Evolutionary conservation across 1,140 invertebrate species (phyloP), one percentile per base, ranked within the genome.

Genomic region (Trachelipus rathkii): DNA sequence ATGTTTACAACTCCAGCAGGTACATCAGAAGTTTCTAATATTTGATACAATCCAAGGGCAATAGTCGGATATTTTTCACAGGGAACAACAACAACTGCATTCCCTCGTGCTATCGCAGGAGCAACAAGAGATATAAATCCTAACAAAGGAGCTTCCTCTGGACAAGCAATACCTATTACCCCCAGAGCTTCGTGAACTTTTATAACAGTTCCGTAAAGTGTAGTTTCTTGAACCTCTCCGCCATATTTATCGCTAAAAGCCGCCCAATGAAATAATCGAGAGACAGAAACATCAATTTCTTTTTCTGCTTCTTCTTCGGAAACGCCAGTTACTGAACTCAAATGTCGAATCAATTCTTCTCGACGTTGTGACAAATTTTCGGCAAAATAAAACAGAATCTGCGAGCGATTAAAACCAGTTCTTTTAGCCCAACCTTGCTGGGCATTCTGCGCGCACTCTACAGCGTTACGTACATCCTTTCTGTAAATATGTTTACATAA

Each of bases 1-100:
- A 88, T 86, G 82, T 87, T 87, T 10, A 88, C 83, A 10, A 88
- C 87, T 44, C 87, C 87, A 46, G 82, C 86, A 71, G 87, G 87
- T 11, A 88, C 73, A 79, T 87, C 87, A 8, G 86, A 87, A 0
- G 86, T 87, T 46, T 87, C 86, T 81, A 88, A 84, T 75, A 87
- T 86, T 84, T 88, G 86, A 79, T 87, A 87, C 21, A 88, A 80
- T 75, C 85, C 84, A 7, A 88, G 70, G 44, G 86, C 86, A 72
- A 84, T 74, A 8, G 87, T 81, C 11, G 87, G 82, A 77, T 78
- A 76, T 46, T 84, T 84, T 78, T 87, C 83, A 82, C 85, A 87
- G 10, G 87, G 86, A 13, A 87, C 78, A 53, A 86, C 84, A 9
- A 88, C 83, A 5, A 88, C 84, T 13, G 83, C 80, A 82, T 88